These are phyloP conservation scores for Toxotes lorentzi DNA, from an alignment of 2,797 vertebrate species.

Conservation along the genomic window DNA sequence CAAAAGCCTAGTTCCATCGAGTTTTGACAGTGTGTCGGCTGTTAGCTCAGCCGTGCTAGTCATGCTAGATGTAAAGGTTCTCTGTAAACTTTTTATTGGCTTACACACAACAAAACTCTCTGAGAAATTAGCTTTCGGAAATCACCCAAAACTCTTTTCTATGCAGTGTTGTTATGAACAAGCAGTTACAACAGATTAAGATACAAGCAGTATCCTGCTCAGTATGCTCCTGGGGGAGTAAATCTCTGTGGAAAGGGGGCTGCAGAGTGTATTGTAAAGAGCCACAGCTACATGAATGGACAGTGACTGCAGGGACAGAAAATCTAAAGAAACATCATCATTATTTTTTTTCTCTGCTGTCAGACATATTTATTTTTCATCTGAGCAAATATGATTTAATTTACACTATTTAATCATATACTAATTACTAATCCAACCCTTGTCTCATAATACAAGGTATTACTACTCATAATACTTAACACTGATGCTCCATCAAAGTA, in stretches of 20 bases:
- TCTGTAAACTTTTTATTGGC: not conserved
- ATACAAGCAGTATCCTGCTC: too few species aligned
- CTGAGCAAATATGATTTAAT: not conserved
- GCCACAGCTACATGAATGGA: not conserved
- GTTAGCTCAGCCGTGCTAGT: not conserved
- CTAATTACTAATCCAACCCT: not conserved
- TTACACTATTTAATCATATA: not conserved
- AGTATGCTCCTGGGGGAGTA: too few species aligned
- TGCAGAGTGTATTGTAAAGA: not conserved
- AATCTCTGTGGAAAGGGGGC: too few species aligned
- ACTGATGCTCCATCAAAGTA: not conserved
- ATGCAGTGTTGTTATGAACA: too few species aligned
- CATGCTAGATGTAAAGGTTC: not conserved
- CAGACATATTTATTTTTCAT: not conserved
- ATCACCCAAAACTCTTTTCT: too few species aligned
- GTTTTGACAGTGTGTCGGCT: not conserved
- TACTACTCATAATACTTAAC: too few species aligned
- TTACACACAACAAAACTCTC: too few species aligned
- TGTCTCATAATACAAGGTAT: not conserved
- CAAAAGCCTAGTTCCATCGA: not conserved
- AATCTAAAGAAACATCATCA: not conserved
- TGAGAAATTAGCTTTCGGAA: not conserved
- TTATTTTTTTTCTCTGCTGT: not conserved
- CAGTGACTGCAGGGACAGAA: not conserved
- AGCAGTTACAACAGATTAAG: too few species aligned